Evolutionary conservation across 2,797 vertebrate genomes (phyloP).

Genomic region (Threskiornis aethiopicus): DNA sequence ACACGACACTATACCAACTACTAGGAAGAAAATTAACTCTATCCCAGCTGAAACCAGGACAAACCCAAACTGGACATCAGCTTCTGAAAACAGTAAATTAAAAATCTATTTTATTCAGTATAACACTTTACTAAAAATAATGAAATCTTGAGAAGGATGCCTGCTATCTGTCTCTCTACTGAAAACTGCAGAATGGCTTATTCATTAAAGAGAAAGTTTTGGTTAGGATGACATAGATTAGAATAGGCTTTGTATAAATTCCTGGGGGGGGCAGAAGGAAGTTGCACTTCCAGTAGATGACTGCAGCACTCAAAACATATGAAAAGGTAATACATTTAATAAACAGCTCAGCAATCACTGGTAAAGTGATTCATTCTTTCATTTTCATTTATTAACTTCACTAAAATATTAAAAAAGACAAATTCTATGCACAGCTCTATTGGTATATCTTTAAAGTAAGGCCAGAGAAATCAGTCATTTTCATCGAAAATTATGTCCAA

Average conservation of each 20-base stretch:
- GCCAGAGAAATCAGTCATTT: background rate
- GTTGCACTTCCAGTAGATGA: background rate
- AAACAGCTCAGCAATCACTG: background rate
- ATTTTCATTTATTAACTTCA: background rate
- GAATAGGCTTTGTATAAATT: background rate
- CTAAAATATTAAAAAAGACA: background rate
- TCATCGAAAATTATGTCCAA: background rate
- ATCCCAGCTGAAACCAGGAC: too few relatives aligned
- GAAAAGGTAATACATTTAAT: background rate
- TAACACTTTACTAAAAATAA: background rate
- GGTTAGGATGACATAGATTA: background rate
- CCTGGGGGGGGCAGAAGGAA: fast-evolving
- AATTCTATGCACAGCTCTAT: fast-evolving
- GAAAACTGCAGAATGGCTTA: background rate
- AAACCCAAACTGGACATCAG: background rate
- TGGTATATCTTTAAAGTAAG: background rate
- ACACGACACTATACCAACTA: too few relatives aligned
- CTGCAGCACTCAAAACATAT: background rate
- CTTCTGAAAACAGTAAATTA: background rate
- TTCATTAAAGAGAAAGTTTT: background rate
- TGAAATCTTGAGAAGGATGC: background rate
- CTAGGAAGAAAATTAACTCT: too few relatives aligned
- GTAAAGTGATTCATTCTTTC: background rate
- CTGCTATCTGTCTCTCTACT: background rate
- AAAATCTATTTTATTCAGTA: background rate